Evolutionary conservation across 2,888 invertebrate species (phyloP), one percentile per base, ranked within the genome.

Genomic region (Netelia inedita): DNA sequence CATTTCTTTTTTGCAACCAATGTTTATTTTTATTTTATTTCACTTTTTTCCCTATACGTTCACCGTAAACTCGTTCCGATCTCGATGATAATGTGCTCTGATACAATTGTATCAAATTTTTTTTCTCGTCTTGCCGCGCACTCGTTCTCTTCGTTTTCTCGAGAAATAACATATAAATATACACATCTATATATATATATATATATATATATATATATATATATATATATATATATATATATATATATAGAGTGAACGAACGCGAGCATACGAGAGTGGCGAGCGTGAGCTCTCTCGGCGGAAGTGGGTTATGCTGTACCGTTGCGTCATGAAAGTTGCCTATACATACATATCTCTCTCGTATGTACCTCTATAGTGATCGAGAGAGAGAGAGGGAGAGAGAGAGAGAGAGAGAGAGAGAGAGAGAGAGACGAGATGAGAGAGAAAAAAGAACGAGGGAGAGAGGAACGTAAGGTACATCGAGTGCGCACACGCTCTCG

Each of bases 241-340:
- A 1, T 46, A 14, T 46, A 14, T 46, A 46, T 46, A 72, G 61
- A 61, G 79, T 79, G 79, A 79, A 83, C 75, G 79, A 83, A 79
- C 79, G 78, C 61, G n/a, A 28, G 11, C 59, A 57, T 43, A 46
- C 46, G 46, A 50, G 66, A 68, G 63, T 75, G 65, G 71, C 50
- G 63, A 59, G 71, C 71, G 75, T 65, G 57, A 63, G 82, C 43
- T 75, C 65, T 72, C 76, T 21, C 55, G 80, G 59, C 83, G 85
- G 85, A 85, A 83, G 83, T 85, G 79, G 83, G 85, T 85, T 85
- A 85, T 83, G 79, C 61, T 78, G 83, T 69, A 80, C 73, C 76
- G 85, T 85, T 85, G 85, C 85, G 66, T 85, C 85, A 85, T 85
- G 79, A 83, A 86, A 81, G 73, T 84, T 59, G 71, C 28, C 69